phyloP scores from a whole-genome alignment of 2,888 invertebrate species.

The Rotaria socialis region DNA sequence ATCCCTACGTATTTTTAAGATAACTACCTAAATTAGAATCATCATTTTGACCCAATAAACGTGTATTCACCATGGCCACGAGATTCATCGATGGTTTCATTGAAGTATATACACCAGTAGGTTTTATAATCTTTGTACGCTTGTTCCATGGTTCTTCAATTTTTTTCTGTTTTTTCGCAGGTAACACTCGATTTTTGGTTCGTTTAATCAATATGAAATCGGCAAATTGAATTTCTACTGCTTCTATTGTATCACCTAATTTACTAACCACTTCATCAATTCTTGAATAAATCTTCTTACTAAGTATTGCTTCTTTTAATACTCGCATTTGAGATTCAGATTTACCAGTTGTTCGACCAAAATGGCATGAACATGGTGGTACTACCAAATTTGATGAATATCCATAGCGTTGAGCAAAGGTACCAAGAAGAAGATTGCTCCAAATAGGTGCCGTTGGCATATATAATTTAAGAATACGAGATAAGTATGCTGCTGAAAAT shows the following conservation, averaged over 20 bases:
- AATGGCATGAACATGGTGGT: background rate
- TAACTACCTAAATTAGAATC: background rate
- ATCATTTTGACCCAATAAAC: background rate
- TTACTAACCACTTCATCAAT: background rate
- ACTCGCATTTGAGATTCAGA: background rate
- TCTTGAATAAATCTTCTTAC: background rate
- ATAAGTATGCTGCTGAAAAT: background rate
- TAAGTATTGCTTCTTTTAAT: background rate
- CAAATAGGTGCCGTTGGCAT: background rate
- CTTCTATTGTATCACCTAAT: background rate
- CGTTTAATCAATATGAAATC: background rate
- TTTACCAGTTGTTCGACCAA: background rate
- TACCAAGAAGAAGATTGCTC: background rate
- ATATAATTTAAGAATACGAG: background rate
- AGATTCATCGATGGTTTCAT: background rate
- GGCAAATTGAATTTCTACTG: background rate
- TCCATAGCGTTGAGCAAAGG: background rate
- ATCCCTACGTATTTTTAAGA: background rate
- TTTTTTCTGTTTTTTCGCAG: background rate
- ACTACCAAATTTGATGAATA: background rate
- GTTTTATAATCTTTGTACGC: background rate
- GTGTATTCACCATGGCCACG: background rate
- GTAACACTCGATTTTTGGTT: background rate
- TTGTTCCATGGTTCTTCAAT: background rate
- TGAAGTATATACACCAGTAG: background rate